These are phyloP conservation scores for Bothrops jararaca DNA, from an alignment of 2,113 vertebrate genomes.

Conservation along the genomic window DNA sequence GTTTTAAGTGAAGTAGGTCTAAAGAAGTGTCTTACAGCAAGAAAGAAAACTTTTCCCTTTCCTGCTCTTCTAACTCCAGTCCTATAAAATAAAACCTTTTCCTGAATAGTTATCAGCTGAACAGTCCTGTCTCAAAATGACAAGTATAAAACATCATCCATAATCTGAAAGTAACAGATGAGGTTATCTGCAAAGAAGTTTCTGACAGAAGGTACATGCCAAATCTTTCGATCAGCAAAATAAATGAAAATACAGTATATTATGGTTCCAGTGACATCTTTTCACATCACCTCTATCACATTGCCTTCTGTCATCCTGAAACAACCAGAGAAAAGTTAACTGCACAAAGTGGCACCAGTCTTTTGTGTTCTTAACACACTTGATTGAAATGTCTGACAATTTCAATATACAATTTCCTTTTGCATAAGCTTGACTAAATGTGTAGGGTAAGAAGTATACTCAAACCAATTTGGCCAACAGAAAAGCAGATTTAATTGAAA, in stretches of 20 bases:
- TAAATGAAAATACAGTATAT: constrained; percentile 28
- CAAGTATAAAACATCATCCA: not conserved
- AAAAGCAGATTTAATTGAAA: not conserved
- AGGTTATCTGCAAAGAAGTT: constrained; percentile 28
- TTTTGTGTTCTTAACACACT: not conserved
- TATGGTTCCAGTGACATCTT: constrained; percentile 17
- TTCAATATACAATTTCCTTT: not conserved
- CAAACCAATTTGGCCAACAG: not conserved
- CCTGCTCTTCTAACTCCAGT: not conserved
- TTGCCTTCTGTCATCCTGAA: not conserved
- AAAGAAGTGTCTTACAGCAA: not conserved
- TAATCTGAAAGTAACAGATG: constrained; percentile 11
- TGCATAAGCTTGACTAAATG: not conserved
- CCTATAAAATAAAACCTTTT: not conserved
- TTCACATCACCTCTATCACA: constrained; percentile 3
- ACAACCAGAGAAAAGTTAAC: not conserved
- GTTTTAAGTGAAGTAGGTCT: not conserved
- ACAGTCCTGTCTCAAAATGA: constrained; percentile 22
- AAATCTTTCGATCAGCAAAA: constrained; percentile 36
- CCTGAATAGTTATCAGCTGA: not conserved
- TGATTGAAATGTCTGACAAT: not conserved
- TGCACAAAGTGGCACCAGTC: fast-evolving
- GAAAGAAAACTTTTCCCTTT: not conserved
- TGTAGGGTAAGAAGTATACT: not conserved
- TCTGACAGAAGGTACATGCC: not conserved